Percentiles rank a stretch among this genome's conserved stretches.
Conservation (phyloP, 92 coral and sea anemone genomes). For the Actinernus sp. region DNA sequence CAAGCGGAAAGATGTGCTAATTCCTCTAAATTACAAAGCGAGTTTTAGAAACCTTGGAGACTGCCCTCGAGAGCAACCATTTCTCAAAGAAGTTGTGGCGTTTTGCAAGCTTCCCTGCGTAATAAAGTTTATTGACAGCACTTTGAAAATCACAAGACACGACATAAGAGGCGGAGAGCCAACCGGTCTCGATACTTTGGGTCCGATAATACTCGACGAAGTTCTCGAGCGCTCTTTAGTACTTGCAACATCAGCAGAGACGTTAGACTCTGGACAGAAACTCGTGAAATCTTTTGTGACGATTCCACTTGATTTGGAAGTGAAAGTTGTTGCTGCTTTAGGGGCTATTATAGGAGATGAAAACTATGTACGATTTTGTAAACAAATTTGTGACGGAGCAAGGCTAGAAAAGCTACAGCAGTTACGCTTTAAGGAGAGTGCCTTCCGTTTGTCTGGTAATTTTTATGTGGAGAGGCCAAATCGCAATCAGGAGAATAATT, state of each 20-base stretch:
- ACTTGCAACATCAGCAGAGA: constrained; percentile 10
- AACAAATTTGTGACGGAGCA: constrained; percentile 8
- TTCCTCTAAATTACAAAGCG: constrained; percentile 12
- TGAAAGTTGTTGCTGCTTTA: constrained; percentile 17
- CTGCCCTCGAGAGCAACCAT: constrained; percentile 8
- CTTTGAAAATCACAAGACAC: constrained; percentile 4
- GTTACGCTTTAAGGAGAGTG: too few relatives aligned
- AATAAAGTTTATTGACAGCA: constrained; percentile 8
- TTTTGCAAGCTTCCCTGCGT: constrained; percentile 13
- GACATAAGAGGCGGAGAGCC: neutral
- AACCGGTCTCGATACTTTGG: neutral
- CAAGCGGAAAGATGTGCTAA: neutral
- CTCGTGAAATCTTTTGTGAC: neutral
- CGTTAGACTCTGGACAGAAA: too few relatives aligned
- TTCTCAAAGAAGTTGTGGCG: constrained; percentile 7
- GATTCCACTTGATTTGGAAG: constrained; percentile 12
- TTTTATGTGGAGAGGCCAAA: too few relatives aligned
- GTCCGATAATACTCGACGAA: constrained; percentile 2
- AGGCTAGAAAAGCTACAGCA: constrained; percentile 8
- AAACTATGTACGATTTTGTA: constrained; percentile 4
- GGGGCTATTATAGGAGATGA: constrained; percentile 10
- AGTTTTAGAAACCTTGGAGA: constrained; percentile 13
- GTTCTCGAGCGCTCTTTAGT: neutral
- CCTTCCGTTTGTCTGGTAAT: too few relatives aligned
- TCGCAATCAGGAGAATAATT: neutral